A percentile compares a stretch with the other conserved stretches of the same genome.
Conservation (phyloP, 2,888 invertebrate species). For the Tetheella fluctuosa region DNA sequence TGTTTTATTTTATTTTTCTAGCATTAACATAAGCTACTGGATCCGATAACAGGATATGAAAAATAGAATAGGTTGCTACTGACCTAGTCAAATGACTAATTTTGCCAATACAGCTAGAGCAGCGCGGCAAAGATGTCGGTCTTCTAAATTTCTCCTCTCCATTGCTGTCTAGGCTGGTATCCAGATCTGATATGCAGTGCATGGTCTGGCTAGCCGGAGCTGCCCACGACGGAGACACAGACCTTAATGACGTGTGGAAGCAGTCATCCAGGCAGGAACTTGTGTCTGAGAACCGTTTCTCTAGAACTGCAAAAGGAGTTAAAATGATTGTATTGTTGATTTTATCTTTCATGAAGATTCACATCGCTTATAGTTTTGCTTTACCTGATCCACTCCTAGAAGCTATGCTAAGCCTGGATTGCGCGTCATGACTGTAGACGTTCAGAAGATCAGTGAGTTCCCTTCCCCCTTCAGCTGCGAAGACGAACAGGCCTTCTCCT, state of each 20-base stretch:
- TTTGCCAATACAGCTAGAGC: conserved; percentile 91
- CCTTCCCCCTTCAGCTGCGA: conserved; percentile 90
- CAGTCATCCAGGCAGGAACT: conserved; percentile 76
- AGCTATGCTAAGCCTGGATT: conserved; percentile 76
- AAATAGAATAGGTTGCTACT: conserved; percentile 15
- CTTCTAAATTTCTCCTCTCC: conserved; percentile 74
- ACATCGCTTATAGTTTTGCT: too few relatives aligned
- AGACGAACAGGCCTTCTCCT: conserved; percentile 92
- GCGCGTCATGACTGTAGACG: conserved; percentile 85
- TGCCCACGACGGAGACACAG: conserved; percentile 74
- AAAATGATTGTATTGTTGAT: background rate
- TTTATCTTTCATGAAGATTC: too few relatives aligned
- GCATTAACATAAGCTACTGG: too few relatives aligned
- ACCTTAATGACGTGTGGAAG: conserved; percentile 70
- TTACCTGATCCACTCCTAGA: conserved; percentile 76
- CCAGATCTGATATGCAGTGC: conserved; percentile 78
- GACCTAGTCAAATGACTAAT: conserved; percentile 87
- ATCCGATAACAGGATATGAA: background rate
- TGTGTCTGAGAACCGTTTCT: conserved; percentile 78
- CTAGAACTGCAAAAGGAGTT: conserved; percentile 55
- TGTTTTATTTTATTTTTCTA: too few relatives aligned
- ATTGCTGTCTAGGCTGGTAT: conserved; percentile 63
- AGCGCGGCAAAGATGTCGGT: conserved; percentile 83
- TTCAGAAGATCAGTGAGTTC: conserved; percentile 89
- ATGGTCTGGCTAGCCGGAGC: conserved; percentile 74